A percentile compares a stretch with the other conserved stretches of the same genome.
Evolutionary conservation across 2,113 vertebrate species (phyloP).

Genomic region (Heloderma charlesbogerti): DNA sequence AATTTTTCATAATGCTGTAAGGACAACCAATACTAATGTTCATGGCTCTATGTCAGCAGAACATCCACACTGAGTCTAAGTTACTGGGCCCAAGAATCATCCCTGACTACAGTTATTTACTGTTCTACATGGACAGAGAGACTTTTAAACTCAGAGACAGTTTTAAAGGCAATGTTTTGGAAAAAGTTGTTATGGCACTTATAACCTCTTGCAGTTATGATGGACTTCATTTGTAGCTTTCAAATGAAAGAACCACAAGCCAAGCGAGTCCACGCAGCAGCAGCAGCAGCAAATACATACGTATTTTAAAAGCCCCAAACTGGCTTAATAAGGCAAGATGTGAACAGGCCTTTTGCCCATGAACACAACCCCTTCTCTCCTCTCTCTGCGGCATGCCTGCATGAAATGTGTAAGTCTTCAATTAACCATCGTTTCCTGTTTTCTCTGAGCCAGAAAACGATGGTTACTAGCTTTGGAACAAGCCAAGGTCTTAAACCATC

Average conservation of each 20-base stretch:
- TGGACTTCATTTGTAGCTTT: neutral
- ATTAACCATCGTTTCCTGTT: neutral
- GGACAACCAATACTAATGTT: neutral
- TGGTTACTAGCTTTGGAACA: neutral
- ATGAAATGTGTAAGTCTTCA: neutral
- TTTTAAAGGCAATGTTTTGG: neutral
- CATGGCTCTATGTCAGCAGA: neutral
- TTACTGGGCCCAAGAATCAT: neutral
- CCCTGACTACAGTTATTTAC: neutral
- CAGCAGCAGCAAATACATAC: neutral
- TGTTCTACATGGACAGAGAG: neutral
- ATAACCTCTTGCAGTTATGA: neutral
- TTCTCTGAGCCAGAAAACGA: neutral
- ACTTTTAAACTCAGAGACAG: neutral
- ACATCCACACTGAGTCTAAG: neutral
- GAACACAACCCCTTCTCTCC: neutral
- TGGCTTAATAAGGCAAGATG: neutral
- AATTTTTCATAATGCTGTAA: neutral
- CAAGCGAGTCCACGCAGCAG: neutral
- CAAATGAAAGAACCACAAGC: neutral
- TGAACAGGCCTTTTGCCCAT: neutral
- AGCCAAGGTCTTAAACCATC: neutral
- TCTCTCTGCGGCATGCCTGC: neutral
- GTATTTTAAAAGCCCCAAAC: neutral
- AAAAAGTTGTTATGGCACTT: neutral